These are phyloP conservation scores for Urocitellus parryii DNA, from an alignment of 2,113 vertebrate species.

Conservation along the genomic window DNA sequence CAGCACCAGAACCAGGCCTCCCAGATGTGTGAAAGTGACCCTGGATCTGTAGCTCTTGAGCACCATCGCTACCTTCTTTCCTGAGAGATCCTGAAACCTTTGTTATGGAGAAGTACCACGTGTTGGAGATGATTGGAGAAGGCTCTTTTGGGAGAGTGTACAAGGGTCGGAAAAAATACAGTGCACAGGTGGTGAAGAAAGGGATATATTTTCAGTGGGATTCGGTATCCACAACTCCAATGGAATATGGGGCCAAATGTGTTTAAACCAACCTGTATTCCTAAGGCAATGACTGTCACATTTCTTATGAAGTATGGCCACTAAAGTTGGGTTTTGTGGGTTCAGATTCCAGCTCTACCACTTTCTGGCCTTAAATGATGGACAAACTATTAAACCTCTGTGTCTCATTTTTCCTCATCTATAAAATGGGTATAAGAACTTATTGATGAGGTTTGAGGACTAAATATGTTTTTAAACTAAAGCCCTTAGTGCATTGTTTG, in stretches of 20 bases:
- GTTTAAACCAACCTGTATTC: neutral
- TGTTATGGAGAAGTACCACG: conserved; percentile 93
- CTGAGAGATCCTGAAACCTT: conserved; percentile 9
- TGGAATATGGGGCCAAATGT: neutral
- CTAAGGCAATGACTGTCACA: neutral
- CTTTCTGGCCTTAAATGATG: conserved; percentile 21
- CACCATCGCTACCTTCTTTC: conserved; percentile 18
- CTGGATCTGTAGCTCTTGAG: conserved; percentile 17
- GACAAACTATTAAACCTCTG: conserved; percentile 16
- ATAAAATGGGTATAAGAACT: neutral
- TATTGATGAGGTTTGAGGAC: neutral
- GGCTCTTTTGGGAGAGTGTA: conserved; percentile 97
- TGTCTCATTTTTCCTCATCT: conserved; percentile 4
- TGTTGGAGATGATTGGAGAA: conserved; percentile 95
- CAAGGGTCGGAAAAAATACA: conserved; percentile 93
- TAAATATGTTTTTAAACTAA: conserved; percentile 27
- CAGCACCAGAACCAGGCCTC: conserved; percentile 22
- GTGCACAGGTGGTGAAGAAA: conserved; percentile 90
- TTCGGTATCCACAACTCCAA: neutral
- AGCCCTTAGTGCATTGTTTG: conserved; percentile 29
- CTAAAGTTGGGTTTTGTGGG: conserved; percentile 18
- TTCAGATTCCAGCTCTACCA: neutral
- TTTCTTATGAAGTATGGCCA: neutral
- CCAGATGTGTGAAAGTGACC: conserved; percentile 52
- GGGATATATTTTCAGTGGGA: conserved; percentile 41